Evolutionary conservation across 1,140 invertebrate species (phyloP), one percentile per base, ranked within the genome.

Genomic region (Drosophila watanabei): DNA sequence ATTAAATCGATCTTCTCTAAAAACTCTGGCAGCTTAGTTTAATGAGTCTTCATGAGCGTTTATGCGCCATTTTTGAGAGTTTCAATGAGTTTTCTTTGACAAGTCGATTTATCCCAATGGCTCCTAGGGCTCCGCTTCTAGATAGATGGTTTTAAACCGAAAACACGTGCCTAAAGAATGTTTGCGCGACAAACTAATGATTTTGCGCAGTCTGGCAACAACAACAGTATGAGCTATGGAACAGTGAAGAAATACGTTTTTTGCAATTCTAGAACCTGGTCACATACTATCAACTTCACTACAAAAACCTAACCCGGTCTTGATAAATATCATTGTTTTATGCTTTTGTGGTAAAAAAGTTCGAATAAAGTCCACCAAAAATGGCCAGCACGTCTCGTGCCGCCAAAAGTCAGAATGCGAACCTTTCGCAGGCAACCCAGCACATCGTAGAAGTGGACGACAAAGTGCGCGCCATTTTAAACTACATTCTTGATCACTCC

Each of bases 381-480:
- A 88, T 88, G 84, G 80, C 83, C 8, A 86, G 75, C 52, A 79
- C 75, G 6, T 79, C 82, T 4, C 79, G 75, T 6, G 58, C 61
- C 4, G n/a, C 68, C 9, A 66, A 69, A 16, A 71, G 75, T 18
- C 49, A 46, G 20, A 66, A 65, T 54, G 18, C 14, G 7, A 39
- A 20, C 5, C 10, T 37, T 9, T 52, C 75, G 2, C 73, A 86
- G 51, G 43, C 51, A 1, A 65, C 45, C 8, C 54, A 48, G 5
- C 14, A 0, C 2, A 24, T 28, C 10, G 14, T 2, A 5, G 10
- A 28, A 18, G 37, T 84, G 13, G 78, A 81, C 30, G 59, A 60
- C 9, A 72, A 80, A 48, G 87, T 82, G 10, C 77, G 69, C 4
- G 32, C 41, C 5, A 73, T 91, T 45, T 18, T 82, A 9, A 82